Base-by-base conservation (phyloP, 2,113 vertebrate species). In the Oreochromis niloticus region DNA sequence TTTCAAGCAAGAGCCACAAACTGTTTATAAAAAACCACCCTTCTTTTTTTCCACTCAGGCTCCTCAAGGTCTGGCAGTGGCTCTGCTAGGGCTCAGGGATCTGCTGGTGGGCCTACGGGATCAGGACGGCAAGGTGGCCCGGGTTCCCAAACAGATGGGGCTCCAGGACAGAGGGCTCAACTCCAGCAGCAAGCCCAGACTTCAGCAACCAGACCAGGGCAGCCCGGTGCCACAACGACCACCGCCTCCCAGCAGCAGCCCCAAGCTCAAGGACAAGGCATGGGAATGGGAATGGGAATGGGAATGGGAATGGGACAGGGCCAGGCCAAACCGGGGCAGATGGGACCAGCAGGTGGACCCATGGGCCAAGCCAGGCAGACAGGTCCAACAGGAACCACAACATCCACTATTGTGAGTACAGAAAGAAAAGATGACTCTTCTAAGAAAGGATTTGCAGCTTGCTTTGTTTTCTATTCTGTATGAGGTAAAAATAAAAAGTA, bases 351-450 rank as follows among this genome's bases (percentile, higher is more conserved):
- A 16, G 87, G 92, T 48, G 94, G 94, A 84, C 87, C 94, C 4
- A 94, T 94, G 92, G 95, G 95, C 4, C 95, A 94, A 54, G 61
- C 88, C 41, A 95, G 95, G 32, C 95, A 94, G 85, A 85, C 90
- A 2, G 93, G 95, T 88, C 93, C 88, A 2, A 13, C 89, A 56
- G 94, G 95, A 90, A 85, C 86, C n/a, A 87, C 95, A 48, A 89
- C 95, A 73, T 80, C 94, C 4, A 94, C 95, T 4, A 96, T 84
- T 83, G 97, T 98, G 91, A 97, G 97, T 90, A 66, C 7, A 80
- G 9, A 59, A 9, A 80, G 3, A 19, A 22, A 27, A 30, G 5
- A 32, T 19, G 24, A 19, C 9, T 6, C 13, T 11, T 27, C 13
- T 50, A 84, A 81, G 9, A 83, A 57, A 55, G 24, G 6, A 75